Base-by-base conservation (phyloP, 2,797 vertebrate species). In the Gastrophryne carolinensis region DNA sequence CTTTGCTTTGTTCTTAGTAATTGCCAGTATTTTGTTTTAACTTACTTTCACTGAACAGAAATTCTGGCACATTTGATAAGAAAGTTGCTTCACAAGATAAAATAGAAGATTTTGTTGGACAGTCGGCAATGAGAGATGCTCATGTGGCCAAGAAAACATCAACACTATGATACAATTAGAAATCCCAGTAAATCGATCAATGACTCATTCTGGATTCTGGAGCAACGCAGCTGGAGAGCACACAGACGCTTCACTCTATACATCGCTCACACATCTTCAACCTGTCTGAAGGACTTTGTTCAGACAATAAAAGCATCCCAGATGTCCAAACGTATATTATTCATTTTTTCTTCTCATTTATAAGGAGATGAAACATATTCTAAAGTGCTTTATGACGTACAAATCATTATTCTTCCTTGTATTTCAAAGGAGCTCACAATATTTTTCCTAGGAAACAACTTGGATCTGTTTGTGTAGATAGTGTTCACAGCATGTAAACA, bases 251-350 rank as follows among this genome's bases (percentile, higher is more conserved):
- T 34, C 29, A 6, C 29, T 65, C 62, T 15, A 30, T 30, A 34
- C 35, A 69, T 69, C 66, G 27, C 50, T 41, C 52, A 69, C 66
- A 69, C 66, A 3, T 69, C 66, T 57, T 69, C 26, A 41, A 8
- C 57, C 66, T 69, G 52, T 37, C 19, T 57, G 66, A 54, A 24
- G 56, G 66, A 57, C 35, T 68, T 41, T 56, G 66, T 37, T 54
- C 44, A 56, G 66, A 56, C 66, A 30, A 17, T 69, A 6, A 69
- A 69, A 56, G 1, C 3, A 21, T 56, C 32, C 13, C 35, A 57
- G n/a, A 44, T 44, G 35, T 30, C 29, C 8, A 41, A 27, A 69
- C 13, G n/a, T n/a, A n/a, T n/a, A n/a, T n/a, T n/a, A n/a, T n/a
- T 10, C 32, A 34, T 34, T 34, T 10, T 34, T 4, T 10, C 10